Conservation (phyloP, 2,888 invertebrate species). For the Drosophila ochracea region DNA sequence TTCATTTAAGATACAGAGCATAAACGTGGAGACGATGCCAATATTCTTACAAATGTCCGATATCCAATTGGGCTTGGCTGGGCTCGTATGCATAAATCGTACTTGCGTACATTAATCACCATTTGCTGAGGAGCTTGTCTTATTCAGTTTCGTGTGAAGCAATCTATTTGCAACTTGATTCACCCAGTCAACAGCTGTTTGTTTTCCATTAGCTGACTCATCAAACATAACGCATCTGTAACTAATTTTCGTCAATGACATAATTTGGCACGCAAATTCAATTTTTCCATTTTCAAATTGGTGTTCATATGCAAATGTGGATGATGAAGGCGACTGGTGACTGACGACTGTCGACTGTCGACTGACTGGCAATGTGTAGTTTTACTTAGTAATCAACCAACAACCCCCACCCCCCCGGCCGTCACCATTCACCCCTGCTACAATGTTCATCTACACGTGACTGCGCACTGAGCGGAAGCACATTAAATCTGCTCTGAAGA, state of each 20-base stretch:
- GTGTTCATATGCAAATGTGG: conserved; percentile 36
- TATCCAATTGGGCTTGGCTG: background rate
- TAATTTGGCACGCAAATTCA: conserved; percentile 30
- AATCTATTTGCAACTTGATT: conserved; percentile 25
- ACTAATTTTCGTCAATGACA: conserved; percentile 8
- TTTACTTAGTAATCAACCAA: conserved; percentile 6
- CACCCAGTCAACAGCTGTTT: conserved; percentile 11
- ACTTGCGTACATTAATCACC: background rate
- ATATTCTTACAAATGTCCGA: background rate
- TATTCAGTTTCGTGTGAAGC: background rate
- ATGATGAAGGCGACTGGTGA: background rate
- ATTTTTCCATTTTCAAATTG: conserved; percentile 8
- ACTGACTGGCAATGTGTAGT: conserved; percentile 3
- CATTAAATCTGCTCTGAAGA: conserved; percentile 50
- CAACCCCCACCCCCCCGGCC: background rate
- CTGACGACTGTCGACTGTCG: background rate
- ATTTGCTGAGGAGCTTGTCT: background rate
- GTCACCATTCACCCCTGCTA: background rate
- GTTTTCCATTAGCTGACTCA: conserved; percentile 1
- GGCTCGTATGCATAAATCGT: background rate
- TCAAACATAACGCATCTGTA: background rate
- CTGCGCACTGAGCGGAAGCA: conserved; percentile 58
- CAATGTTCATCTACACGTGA: conserved; percentile 39
- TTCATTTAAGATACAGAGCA: background rate
- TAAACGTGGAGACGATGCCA: background rate